A percentile compares a stretch with the other conserved stretches of the same genome.
These are phyloP conservation scores for Aporophyla nigra DNA, from an alignment of 2,888 invertebrate genomes.

Conservation along the genomic window DNA sequence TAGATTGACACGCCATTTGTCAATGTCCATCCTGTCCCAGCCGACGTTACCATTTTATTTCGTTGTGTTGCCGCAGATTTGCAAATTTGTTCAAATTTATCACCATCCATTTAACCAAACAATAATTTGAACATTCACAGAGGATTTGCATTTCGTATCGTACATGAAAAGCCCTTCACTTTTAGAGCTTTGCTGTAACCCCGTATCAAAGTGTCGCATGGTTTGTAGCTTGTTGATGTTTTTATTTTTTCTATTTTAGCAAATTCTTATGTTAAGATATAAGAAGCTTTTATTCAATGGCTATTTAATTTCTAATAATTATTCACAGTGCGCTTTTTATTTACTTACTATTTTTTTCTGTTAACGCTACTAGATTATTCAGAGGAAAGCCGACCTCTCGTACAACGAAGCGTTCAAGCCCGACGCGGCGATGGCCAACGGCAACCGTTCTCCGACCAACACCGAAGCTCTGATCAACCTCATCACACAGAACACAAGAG, in stretches of 20 bases:
- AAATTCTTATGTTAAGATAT: conserved; percentile 12
- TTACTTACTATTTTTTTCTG: conserved; percentile 58
- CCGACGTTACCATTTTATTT: conserved; percentile 53
- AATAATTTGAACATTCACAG: conserved; percentile 34
- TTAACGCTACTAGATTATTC: conserved; percentile 72
- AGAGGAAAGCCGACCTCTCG: conserved; percentile 70
- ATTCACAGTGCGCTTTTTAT: conserved; percentile 2
- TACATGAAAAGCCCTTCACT: conserved; percentile 12
- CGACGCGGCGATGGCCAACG: conserved; percentile 74
- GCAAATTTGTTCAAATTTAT: conserved; percentile 54
- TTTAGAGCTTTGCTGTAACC: conserved; percentile 25
- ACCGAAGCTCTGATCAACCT: conserved; percentile 80
- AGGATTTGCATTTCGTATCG: conserved; percentile 42
- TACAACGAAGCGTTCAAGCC: conserved; percentile 67
- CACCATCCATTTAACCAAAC: conserved; percentile 41
- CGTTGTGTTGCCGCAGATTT: conserved; percentile 45
- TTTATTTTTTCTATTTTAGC: conserved; percentile 40
- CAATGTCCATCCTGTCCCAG: conserved; percentile 47
- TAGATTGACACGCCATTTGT: conserved; percentile 65
- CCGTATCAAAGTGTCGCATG: conserved; percentile 55
- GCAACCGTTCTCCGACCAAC: conserved; percentile 72
- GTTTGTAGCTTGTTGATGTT: conserved; percentile 53
- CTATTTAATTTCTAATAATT: conserved; percentile 21
- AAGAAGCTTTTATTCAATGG: conserved; percentile 38
- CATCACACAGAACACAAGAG: conserved; percentile 73